A percentile compares a stretch with the other conserved stretches of the same genome.
These are phyloP conservation scores for Diglossa cyanea DNA, from an alignment of 2,797 vertebrate species.

Conservation along the genomic window DNA sequence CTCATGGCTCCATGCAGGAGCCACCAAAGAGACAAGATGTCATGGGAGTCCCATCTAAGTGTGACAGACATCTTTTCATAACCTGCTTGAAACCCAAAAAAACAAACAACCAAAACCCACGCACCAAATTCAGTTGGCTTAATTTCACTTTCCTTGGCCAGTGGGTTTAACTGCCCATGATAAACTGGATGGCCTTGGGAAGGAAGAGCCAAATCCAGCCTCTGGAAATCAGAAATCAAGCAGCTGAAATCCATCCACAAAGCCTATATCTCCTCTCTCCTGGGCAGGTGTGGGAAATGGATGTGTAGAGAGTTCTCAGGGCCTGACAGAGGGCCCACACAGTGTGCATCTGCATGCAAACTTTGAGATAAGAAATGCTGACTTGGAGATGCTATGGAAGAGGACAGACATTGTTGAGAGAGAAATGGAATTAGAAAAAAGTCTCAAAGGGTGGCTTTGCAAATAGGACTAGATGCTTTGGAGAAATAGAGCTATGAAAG, in stretches of 20 bases:
- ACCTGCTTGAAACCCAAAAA: background rate
- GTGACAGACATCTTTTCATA: background rate
- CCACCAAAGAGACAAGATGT: background rate
- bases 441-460: background rate
- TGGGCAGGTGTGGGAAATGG: background rate
- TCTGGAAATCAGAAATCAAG: background rate
- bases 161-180: background rate
- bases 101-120: background rate
- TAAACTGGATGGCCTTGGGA: background rate
- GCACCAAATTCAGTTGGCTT: background rate
- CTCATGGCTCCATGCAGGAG: background rate
- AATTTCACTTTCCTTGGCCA: background rate
- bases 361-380: background rate
- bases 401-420: background rate
- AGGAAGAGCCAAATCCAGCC: background rate
- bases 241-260: background rate
- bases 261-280: background rate
- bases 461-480: background rate
- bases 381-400: background rate
- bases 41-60: fast-evolving
- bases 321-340: too few relatives aligned
- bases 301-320: background rate
- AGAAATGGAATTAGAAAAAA: background rate
- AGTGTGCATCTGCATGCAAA: background rate
- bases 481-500: background rate